Base-by-base conservation (phyloP, 2,113 vertebrate species). In the Dipodomys spectabilis region DNA sequence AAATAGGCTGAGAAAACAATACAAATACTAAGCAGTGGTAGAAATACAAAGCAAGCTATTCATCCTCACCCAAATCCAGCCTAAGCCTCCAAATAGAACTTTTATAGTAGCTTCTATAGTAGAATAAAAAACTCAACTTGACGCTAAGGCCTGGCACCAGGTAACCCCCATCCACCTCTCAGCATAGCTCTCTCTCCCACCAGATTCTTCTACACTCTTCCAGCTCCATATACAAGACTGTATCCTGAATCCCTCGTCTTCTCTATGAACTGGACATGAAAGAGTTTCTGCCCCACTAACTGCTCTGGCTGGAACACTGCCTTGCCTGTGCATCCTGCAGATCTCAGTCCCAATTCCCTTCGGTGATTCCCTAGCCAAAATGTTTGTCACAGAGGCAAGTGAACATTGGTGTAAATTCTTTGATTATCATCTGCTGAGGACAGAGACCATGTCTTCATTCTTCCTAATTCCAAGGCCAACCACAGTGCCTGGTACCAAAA, bases 1-100 rank as follows among this genome's bases (percentile, higher is more conserved):
- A 85, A 92, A 73, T 19, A 16, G 65, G 32, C 44, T 18, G 13
- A 79, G 30, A 79, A 81, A 20, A 88, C 60, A 86, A 93, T 27
- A 45, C 53, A 90, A 49, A 79, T 5, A 77, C n/a, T 49, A 64
- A 82, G 23, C 23, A 30, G 62, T 0, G 7, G 72, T 0, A 69
- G 35, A 67, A 77, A 69, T 10, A 92, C 89, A 94, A 83, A 94
- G 80, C 79, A 72, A 13, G 32, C 83, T 83, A 80, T 74, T 82
- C 93, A 73, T 60, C 68, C 32, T 39, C 35, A 84, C n/a, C 1
- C 0, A 68, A 73, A 28, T 39, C 30, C 60, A 78, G 73, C 30
- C 73, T 16, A 53, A 22, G 1, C 44, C 44, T 27, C 20, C 44
- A 72, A 62, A 10, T 79, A 80, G 91, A 91, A 86, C 35, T 25